These are phyloP conservation scores for Melipona quadrifasciata DNA, from an alignment of 1,140 invertebrate genomes.

Conservation along the genomic window DNA sequence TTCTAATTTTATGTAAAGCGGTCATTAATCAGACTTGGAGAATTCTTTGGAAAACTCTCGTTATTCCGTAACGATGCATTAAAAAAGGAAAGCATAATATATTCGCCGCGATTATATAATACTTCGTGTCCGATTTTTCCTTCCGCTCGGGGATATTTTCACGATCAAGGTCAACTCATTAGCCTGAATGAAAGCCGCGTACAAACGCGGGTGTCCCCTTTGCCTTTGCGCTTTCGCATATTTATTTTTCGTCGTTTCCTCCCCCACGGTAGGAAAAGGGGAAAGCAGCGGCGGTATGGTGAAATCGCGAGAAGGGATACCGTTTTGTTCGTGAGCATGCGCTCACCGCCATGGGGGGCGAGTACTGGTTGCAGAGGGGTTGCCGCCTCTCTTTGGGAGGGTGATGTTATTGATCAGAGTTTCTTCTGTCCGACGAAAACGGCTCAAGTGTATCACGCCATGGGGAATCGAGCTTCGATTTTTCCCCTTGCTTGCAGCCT, in stretches of 20 bases:
- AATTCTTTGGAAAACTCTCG: too few species aligned
- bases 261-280: not conserved
- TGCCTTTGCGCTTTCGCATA: constrained; percentile 3
- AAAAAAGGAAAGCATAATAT: too few species aligned
- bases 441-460: constrained; percentile 55
- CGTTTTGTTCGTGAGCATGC: constrained; percentile 65
- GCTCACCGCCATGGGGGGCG: constrained; percentile 55
- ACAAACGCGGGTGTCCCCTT: constrained; percentile 15
- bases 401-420: constrained; percentile 64
- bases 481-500: not conserved
- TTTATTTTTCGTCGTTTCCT: constrained; percentile 24
- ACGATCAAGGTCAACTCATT: constrained; percentile 56
- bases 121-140: not conserved
- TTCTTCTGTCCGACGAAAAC: constrained; percentile 56
- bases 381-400: constrained; percentile 45
- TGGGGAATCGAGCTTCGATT: constrained; percentile 25
- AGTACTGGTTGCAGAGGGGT: constrained; percentile 54
- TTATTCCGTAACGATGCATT: too few species aligned
- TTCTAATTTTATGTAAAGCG: too few species aligned
- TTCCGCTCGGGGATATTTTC: constrained; percentile 6
- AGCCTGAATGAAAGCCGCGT: constrained; percentile 28
- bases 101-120: not conserved
- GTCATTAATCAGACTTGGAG: too few species aligned
- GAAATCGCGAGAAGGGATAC: constrained; percentile 39
- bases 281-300: not conserved